Conservation (phyloP, 2,113 vertebrate species). For the Dasyprocta punctata region DNA sequence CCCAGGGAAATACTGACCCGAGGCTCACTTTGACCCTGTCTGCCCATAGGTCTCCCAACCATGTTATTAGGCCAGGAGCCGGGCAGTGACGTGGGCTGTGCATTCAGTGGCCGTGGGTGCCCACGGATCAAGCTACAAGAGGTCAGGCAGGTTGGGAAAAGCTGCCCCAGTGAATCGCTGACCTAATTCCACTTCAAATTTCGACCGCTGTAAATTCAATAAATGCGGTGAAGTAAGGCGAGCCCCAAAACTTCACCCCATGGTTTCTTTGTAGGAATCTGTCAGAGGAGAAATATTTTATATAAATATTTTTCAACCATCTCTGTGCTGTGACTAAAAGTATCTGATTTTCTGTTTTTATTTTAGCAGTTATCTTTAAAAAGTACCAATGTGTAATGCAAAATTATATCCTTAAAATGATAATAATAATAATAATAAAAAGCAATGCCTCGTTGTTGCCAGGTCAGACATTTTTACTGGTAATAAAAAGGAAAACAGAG, state of each 20-base stretch:
- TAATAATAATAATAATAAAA: neutral
- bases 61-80: neutral
- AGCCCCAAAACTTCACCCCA: neutral
- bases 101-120: too few relatives aligned
- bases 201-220: neutral
- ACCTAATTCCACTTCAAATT: too few relatives aligned
- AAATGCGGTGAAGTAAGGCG: neutral
- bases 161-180: neutral
- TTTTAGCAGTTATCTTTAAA: neutral
- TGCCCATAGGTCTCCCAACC: neutral
- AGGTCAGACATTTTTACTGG: neutral
- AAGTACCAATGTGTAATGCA: neutral
- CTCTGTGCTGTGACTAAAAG: neutral
- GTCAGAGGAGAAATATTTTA: neutral
- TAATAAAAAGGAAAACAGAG: neutral
- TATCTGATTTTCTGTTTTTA: neutral
- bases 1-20: neutral
- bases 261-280: neutral
- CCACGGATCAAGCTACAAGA: neutral
- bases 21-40: neutral
- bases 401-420: neutral
- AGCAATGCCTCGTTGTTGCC: neutral
- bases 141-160: neutral
- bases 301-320: neutral
- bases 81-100: neutral